These are phyloP conservation scores for Propithecus coquereli DNA, from an alignment of 2,113 vertebrate species.

Conservation along the genomic window DNA sequence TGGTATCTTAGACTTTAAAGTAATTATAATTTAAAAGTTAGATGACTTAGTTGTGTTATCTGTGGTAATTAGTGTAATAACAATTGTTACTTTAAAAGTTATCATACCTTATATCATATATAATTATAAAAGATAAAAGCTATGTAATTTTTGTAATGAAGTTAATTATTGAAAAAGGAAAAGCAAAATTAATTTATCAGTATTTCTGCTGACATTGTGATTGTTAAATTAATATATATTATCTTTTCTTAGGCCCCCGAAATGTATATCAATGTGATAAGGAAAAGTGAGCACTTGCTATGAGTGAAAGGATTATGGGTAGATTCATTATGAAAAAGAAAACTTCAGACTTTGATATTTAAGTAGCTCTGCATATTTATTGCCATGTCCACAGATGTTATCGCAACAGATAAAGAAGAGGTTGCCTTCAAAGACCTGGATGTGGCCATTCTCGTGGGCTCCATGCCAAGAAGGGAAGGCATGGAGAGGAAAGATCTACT, in stretches of 20 bases:
- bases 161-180: slow-evolving; percentile 27
- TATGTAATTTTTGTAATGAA: slow-evolving; percentile 9
- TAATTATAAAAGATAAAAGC: slow-evolving; percentile 11
- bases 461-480: slow-evolving; percentile 97
- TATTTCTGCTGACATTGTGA: background rate
- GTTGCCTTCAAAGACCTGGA: slow-evolving; percentile 96
- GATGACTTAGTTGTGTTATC: background rate
- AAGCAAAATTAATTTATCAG: slow-evolving; percentile 37
- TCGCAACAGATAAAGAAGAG: slow-evolving; percentile 96
- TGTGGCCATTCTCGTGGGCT: slow-evolving; percentile 94
- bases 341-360: background rate
- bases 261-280: background rate
- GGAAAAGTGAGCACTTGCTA: slow-evolving; percentile 32
- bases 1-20: slow-evolving; percentile 33
- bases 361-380: slow-evolving; percentile 40
- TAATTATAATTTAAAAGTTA: slow-evolving; percentile 30
- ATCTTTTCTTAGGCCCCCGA: background rate
- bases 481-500: slow-evolving; percentile 99
- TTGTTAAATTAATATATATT: background rate
- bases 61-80: slow-evolving; percentile 3
- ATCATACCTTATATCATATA: background rate
- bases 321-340: slow-evolving; percentile 10
- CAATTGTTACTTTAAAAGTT: background rate
- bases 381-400: slow-evolving; percentile 87
- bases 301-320: background rate